Conservation (phyloP, 2,888 invertebrate species). For the Sesia bembeciformis region DNA sequence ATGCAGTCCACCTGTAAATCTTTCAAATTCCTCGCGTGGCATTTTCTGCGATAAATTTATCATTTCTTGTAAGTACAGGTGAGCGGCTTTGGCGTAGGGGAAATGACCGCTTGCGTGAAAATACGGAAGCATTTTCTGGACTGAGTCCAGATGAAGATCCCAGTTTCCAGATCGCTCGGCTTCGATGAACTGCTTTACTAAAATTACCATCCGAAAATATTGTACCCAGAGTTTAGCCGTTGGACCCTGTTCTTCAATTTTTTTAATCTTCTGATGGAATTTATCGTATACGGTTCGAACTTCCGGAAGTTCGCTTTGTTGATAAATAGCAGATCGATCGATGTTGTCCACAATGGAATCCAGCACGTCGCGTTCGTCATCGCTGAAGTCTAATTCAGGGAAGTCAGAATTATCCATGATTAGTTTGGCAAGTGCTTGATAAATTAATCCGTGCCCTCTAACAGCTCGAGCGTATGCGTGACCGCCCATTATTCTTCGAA, state of each 20-base stretch:
- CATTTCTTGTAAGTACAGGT: background rate
- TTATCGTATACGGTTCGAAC: background rate
- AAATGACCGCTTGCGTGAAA: background rate
- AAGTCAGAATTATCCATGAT: constrained; percentile 1
- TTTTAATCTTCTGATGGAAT: background rate
- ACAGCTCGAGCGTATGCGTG: constrained; percentile 3
- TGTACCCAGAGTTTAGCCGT: constrained; percentile 6
- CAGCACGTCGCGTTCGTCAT: background rate
- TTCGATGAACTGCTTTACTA: constrained; percentile 23
- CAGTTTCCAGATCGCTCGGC: too few species aligned
- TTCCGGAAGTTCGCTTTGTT: background rate
- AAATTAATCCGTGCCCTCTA: background rate
- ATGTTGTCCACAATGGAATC: background rate
- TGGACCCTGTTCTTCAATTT: constrained; percentile 1
- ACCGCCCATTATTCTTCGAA: constrained; percentile 1
- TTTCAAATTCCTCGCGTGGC: background rate
- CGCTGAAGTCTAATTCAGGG: background rate
- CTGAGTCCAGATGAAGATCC: background rate
- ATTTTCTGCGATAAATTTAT: background rate
- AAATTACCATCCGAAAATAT: constrained; percentile 19
- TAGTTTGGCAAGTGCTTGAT: constrained; percentile 2
- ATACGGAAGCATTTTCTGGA: background rate
- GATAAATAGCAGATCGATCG: background rate
- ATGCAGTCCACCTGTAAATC: background rate
- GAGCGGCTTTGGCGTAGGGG: background rate